phyloP scores from a whole-genome alignment of 2,113 vertebrate genomes.

The Caloenas nicobarica region DNA sequence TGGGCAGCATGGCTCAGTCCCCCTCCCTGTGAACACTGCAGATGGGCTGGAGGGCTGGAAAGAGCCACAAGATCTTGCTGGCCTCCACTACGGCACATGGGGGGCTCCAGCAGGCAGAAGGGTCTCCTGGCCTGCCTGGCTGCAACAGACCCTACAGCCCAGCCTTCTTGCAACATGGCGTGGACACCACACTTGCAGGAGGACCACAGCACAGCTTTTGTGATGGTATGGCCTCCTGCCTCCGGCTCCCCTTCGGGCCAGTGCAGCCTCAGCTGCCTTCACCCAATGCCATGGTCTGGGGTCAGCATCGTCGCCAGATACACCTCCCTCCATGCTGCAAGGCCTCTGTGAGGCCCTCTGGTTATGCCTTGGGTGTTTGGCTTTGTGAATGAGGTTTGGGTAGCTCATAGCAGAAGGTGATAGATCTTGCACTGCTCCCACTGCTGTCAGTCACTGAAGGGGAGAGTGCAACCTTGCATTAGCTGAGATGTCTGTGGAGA shows the following conservation, averaged over 20 bases:
- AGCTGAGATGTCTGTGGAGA: neutral
- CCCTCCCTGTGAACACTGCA: neutral
- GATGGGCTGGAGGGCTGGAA: neutral
- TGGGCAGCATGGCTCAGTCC: neutral
- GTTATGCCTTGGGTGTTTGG: neutral
- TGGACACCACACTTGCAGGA: neutral
- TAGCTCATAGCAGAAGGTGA: neutral
- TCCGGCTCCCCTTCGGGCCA: neutral
- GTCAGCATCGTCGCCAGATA: neutral
- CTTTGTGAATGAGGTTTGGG: neutral
- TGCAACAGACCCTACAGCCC: neutral
- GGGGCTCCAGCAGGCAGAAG: neutral
- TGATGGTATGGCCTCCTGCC: neutral
- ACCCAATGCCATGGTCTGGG: neutral
- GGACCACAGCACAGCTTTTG: neutral
- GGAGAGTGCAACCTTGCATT: accelerated
- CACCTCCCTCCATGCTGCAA: neutral
- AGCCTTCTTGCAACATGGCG: accelerated
- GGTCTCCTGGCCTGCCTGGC: neutral
- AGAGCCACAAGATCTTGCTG: neutral
- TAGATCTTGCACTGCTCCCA: neutral
- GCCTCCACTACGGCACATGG: accelerated
- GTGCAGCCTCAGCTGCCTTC: neutral
- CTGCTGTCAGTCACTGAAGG: accelerated
- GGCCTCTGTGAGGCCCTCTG: accelerated